Base-by-base conservation (phyloP, 2,888 invertebrate genomes). In the Syritta pipiens region DNA sequence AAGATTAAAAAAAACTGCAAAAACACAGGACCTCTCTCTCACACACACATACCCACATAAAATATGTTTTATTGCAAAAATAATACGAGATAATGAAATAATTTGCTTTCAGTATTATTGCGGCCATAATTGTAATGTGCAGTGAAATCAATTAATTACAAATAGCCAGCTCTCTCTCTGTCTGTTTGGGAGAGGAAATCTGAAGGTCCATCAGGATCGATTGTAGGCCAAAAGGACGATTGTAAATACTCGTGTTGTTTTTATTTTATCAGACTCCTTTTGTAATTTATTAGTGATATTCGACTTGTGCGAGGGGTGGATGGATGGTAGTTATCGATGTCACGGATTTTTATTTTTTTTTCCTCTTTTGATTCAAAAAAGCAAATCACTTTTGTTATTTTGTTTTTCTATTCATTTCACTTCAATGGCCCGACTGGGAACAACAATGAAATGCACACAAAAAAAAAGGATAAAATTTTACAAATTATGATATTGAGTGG, bases 31-130 rank as follows among this genome's bases (percentile, higher is more conserved):
- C 5, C 10, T 10, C 22, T 42, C 26, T 32, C 30, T 10, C 28
- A 46, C 22, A 4, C 4, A 30, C 49, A 42, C 32, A 44, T 7
- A 51, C 51, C 7, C 1, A 20, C 28, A 48, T 62, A 59, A 65
- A 37, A 65, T 53, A 72, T 62, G 62, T 75, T 68, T 75, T 51
- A 44, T 44, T 48, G 46, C 17, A 40, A 46, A 53, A 28, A 60
- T 53, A 57, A 63, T 67, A 49, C 42, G 46, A 69, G 76, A 76
- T 76, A 69, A 76, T 76, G 57, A 69, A 76, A 76, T 69, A 63
- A 76, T 69, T 76, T 57, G 76, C 63, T 69, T 69, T 76, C 44
- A 57, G 49, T 51, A 69, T 76, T 69, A 76, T 76, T 76, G 63
- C 69, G 55, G 22, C 35, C 40, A 42, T 76, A 69, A 76, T 62